These are phyloP conservation scores for Euclidia mi DNA, from an alignment of 2,888 invertebrate species.

Conservation along the genomic window DNA sequence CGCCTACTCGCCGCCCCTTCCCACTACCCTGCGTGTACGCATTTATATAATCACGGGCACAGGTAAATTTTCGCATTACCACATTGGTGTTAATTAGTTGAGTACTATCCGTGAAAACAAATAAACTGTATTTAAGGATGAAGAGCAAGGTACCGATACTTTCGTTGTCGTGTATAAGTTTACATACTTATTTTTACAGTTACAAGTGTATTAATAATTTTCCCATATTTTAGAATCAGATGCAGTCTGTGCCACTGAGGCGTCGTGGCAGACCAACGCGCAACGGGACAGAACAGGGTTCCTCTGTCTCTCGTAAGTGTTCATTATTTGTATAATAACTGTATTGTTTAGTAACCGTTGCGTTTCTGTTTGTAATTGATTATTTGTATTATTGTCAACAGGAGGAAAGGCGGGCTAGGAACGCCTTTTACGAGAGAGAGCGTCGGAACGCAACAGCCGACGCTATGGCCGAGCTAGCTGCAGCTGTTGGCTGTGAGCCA, in stretches of 20 bases:
- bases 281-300: conserved; percentile 60
- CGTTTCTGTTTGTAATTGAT: neutral
- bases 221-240: neutral
- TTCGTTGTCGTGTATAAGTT: no score
- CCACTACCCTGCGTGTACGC: neutral
- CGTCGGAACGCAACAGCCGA: conserved; percentile 64
- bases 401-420: conserved; percentile 70
- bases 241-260: conserved; percentile 7
- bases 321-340: conserved; percentile 4
- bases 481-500: conserved; percentile 56
- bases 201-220: neutral
- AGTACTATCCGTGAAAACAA: neutral
- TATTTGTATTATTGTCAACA: conserved; percentile 34
- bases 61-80: neutral
- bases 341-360: no score
- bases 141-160: neutral
- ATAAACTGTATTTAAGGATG: neutral
- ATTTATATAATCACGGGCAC: neutral
- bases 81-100: neutral
- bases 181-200: neutral
- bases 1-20: neutral
- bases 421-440: conserved; percentile 70
- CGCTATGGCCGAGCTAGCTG: conserved; percentile 59
- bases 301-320: conserved; percentile 65
- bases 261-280: conserved; percentile 65